Conservation (phyloP, 1,140 invertebrate genomes). For the Telenomus remus region DNA sequence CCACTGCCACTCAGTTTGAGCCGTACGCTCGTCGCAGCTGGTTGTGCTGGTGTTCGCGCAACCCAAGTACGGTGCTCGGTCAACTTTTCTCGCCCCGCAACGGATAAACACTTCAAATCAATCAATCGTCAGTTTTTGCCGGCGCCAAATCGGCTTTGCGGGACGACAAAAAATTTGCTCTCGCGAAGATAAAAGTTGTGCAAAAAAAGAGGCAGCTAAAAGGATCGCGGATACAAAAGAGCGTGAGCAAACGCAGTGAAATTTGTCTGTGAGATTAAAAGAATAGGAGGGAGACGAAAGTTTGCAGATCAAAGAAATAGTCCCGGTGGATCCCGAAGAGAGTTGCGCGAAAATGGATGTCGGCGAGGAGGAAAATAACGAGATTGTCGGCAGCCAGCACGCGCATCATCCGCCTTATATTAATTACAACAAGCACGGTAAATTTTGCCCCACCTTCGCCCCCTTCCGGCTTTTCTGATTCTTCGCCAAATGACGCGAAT, state of each 20-base stretch:
- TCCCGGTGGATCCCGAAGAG: conserved; percentile 39
- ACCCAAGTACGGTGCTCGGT: conserved; percentile 11
- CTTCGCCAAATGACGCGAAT: too few relatives aligned
- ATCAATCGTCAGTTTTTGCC: not conserved
- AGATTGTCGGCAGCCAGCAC: conserved; percentile 47
- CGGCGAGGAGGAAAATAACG: conserved; percentile 59
- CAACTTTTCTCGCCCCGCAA: not conserved
- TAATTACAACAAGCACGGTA: conserved; percentile 61
- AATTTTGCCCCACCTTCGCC: conserved; percentile 14
- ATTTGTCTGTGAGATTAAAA: conserved; percentile 1
- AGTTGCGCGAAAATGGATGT: conserved; percentile 62
- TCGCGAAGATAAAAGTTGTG: too few relatives aligned
- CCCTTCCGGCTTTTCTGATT: too few relatives aligned
- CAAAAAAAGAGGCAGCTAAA: too few relatives aligned
- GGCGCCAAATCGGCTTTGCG: too few relatives aligned
- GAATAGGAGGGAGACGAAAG: not conserved
- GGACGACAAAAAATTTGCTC: too few relatives aligned
- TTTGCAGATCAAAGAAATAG: conserved; percentile 6
- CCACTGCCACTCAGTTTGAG: conserved; percentile 59
- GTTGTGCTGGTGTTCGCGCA: conserved; percentile 19
- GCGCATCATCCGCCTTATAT: conserved; percentile 58
- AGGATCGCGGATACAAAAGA: not conserved
- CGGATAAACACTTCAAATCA: not conserved
- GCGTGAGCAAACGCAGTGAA: not conserved
- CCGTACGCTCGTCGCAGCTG: conserved; percentile 56